Base-by-base conservation (phyloP, 1,140 invertebrate species). In the Berghia stephanieae region DNA sequence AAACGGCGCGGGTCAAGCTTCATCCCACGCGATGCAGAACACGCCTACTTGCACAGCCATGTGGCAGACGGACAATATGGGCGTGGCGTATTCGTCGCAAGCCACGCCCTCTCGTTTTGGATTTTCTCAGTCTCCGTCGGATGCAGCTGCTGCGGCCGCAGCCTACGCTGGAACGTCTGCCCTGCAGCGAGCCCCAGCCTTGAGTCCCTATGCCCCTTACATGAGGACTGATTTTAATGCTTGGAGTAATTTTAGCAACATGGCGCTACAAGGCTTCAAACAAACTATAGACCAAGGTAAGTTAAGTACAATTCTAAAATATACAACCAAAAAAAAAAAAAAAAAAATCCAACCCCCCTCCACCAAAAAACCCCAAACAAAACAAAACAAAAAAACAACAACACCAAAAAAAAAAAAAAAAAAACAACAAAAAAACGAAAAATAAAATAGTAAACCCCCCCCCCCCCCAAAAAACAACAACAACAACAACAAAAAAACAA, bases 161-260 rank as follows among this genome's bases (percentile, higher is more conserved):
- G 72, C 72, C 21, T 49, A 49, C 13, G 67, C 67, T 34, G 63
- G 60, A 4, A 49, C 43, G 1, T 31, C 34, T 13, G 21, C 74
- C 2, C 21, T 76, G 10, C 60, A 38, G n/a, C 6, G 74, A 21
- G 68, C 57, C 5, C 63, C 60, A 0, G 8, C 57, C 6, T 5
- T 68, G 3, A 68, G 55, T n/a, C 74, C 49, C n/a, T 66, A 66
- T 21, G 36, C 57, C 13, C 74, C 74, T 3, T 76, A 76, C 63
- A 76, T 76, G 74, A 40, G 72, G n/a, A 44, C 60, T 0, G 74
- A 76, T 13, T 76, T 76, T 36, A 76, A 76, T 34, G 74, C 74
- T 3, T 76, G 74, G 74, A 76, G 74, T 63, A 76, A 68, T 36
- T 76, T 76, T 63, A 76, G 74, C 63, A 76, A 76, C 43, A 76